phyloP scores from a whole-genome alignment of 2,113 vertebrate genomes.

The Riparia riparia region DNA sequence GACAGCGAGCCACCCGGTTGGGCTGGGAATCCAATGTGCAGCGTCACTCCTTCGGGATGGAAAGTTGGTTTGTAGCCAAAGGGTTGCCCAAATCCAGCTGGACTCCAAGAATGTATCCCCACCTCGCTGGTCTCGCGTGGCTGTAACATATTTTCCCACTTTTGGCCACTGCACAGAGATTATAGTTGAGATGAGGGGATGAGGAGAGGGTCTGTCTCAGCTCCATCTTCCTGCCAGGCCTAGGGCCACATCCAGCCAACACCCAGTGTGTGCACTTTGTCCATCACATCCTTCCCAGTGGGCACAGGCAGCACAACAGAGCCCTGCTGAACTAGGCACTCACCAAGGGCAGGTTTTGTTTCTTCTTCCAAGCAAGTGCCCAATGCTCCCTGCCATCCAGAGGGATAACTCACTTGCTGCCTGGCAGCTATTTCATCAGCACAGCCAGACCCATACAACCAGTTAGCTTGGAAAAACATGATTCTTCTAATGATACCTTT shows the following conservation, averaged over 20 bases:
- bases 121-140: fast-evolving
- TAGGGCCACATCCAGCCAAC: background rate
- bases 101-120: background rate
- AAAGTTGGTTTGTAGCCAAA: constrained; percentile 15
- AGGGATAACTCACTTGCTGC: constrained; percentile 29
- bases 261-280: fast-evolving
- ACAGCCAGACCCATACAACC: constrained; percentile 42
- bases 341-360: background rate
- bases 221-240: background rate
- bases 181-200: background rate
- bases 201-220: background rate
- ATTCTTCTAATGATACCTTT: constrained; percentile 63
- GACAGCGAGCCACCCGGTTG: fast-evolving
- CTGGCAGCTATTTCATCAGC: constrained; percentile 56
- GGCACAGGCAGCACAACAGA: background rate
- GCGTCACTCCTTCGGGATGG: background rate
- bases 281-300: background rate
- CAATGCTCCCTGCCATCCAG: constrained; percentile 24
- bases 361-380: background rate
- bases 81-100: background rate
- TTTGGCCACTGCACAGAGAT: fast-evolving
- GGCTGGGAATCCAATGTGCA: background rate
- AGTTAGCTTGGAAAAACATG: constrained; percentile 66
- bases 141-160: background rate
- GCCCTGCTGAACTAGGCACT: background rate